A percentile compares a stretch with the other conserved stretches of the same genome.
These are phyloP conservation scores for Epirrhoe alternata DNA, from an alignment of 2,888 invertebrate genomes.

Conservation along the genomic window DNA sequence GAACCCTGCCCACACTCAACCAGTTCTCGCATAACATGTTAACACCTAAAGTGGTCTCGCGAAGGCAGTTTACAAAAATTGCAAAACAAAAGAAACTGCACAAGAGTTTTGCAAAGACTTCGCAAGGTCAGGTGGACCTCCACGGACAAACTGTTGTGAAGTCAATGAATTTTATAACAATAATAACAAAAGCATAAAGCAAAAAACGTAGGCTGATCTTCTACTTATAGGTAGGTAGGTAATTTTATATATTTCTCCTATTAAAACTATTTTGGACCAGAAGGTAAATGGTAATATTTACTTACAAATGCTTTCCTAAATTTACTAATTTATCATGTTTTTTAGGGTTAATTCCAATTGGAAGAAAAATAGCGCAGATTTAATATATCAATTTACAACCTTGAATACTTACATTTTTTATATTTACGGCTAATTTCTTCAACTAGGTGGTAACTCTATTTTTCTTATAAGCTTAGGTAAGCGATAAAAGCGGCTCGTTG, in stretches of 20 bases:
- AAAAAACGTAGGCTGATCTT: background rate
- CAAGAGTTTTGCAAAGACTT: slow-evolving; percentile 25
- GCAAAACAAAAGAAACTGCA: slow-evolving; percentile 40
- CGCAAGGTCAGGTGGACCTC: slow-evolving; percentile 28
- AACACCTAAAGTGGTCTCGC: slow-evolving; percentile 24
- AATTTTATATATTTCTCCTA: no score
- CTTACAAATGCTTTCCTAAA: no score
- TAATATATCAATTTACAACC: no score
- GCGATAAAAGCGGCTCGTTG: background rate
- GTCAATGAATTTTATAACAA: background rate
- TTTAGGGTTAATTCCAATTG: no score
- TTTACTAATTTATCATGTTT: no score
- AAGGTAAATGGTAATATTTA: no score
- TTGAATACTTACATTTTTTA: background rate
- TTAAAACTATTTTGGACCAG: no score
- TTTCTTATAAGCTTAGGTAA: background rate
- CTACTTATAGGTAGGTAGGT: no score
- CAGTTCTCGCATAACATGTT: slow-evolving; percentile 6
- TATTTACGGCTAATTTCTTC: background rate
- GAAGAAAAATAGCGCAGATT: no score
- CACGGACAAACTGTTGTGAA: slow-evolving; percentile 23
- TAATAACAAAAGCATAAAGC: background rate
- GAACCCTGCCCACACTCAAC: slow-evolving; percentile 13
- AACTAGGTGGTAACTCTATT: background rate
- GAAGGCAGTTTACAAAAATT: slow-evolving; percentile 39